Evolutionary conservation across 37 sponge, comb jelly and placozoan genomes (phyloP), one percentile per base, ranked within the genome.

Genomic region (Mnemiopsis leidyi): DNA sequence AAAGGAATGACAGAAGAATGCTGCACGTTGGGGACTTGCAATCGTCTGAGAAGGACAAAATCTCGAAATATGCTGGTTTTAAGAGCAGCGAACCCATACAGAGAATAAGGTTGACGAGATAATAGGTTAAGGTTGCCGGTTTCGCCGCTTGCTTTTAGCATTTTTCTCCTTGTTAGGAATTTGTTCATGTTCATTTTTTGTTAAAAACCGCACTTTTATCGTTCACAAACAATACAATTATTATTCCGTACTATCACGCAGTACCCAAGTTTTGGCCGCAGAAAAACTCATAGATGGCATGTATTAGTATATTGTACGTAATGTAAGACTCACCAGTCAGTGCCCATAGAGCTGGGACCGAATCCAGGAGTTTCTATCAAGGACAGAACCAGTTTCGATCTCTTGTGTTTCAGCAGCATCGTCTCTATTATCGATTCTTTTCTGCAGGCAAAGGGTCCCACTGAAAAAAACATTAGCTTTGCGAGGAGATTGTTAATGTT

Each of bases 351-450:
- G 61, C 90, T 85, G 26, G 90, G 90, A 13, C 90, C 90, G 30
- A 85, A 85, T 28, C 90, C 90, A 13, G 90, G 90, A 28, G 90
- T 85, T 39, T 85, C 90, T 36, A 85, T 85, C 38, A 85, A 61
- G 23, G 90, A 85, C 48, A 85, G 61, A 7, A 85, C 90, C 18
- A 85, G 61, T 25, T 85, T 85, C 0, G 90, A 85, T 9, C 90
- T 13, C 90, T 85, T 85, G 90, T 85, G 90, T 23, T 85, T 85
- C 25, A 85, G 90, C 29, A 85, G 48, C 90, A 85, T 85, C 26
- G 90, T 85, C 90, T 85, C 90, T 16, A 85, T 85, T 37, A 36
- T 23, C n/a, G 90, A 85, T 25, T 85, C 90, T 18, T 85, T 85
- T 23, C 90, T 38, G 36, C 90, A 85, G 29, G 90, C 90, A 28